A percentile compares a stretch with the other conserved stretches of the same genome.
Evolutionary conservation across 1,140 invertebrate species (phyloP).

Genomic region (Myzus persicae): DNA sequence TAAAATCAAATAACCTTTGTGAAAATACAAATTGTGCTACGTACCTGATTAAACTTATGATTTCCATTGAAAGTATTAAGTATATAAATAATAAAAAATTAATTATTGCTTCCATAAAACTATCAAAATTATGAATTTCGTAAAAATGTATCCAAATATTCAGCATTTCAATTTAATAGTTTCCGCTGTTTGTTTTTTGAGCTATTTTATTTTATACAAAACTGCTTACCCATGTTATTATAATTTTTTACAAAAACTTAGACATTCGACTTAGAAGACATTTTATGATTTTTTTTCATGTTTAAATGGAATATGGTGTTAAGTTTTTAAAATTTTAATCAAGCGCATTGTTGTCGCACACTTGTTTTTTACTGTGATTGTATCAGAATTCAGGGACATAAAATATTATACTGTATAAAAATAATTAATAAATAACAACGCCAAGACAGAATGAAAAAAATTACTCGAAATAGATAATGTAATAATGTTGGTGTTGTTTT

Average conservation of each 20-base stretch:
- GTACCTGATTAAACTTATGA: slow-evolving; percentile 19
- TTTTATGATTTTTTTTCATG: not conserved
- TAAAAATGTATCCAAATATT: not conserved
- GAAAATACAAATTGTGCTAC: not conserved
- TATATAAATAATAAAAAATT: not conserved
- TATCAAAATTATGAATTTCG: not conserved
- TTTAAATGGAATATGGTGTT: slow-evolving; percentile 43
- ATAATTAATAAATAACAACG: slow-evolving; percentile 37
- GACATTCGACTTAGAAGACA: not conserved
- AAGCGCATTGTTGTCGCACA: slow-evolving; percentile 16
- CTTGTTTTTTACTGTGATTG: slow-evolving; percentile 55
- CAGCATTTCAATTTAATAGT: not conserved
- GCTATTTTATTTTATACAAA: not conserved
- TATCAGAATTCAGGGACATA: slow-evolving; percentile 44
- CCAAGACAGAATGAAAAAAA: slow-evolving; percentile 16
- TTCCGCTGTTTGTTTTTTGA: not conserved
- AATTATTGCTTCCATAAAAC: not conserved
- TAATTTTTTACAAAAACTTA: not conserved
- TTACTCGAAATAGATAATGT: slow-evolving; percentile 39
- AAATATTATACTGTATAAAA: slow-evolving; percentile 29
- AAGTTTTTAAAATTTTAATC: slow-evolving; percentile 46
- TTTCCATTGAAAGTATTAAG: not conserved
- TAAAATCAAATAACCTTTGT: not conserved
- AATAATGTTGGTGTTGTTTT: slow-evolving; percentile 46
- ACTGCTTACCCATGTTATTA: not conserved